Evolutionary conservation across 2,888 invertebrate species (phyloP).

Genomic region (Ormyrus labotus): DNA sequence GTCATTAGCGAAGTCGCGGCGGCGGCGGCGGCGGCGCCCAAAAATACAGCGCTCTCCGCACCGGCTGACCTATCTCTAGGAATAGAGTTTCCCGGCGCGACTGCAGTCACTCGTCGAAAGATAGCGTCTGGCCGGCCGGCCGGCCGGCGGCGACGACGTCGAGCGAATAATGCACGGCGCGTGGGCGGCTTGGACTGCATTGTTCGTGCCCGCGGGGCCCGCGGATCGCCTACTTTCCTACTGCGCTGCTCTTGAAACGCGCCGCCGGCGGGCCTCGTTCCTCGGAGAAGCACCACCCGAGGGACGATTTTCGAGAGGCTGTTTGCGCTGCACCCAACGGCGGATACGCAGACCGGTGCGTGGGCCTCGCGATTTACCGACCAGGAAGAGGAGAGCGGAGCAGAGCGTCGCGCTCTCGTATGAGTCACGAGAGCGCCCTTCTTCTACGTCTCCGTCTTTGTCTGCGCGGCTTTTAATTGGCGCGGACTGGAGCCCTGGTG

Average conservation of each 20-base stretch:
- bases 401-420: background rate
- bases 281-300: too few relatives aligned
- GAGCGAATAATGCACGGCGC: background rate
- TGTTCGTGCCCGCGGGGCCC: too few relatives aligned
- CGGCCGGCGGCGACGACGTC: constrained; percentile 20
- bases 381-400: constrained; percentile 30
- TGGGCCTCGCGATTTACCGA: constrained; percentile 23
- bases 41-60: constrained; percentile 24
- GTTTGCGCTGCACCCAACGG: too few relatives aligned
- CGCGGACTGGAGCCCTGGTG: too few relatives aligned
- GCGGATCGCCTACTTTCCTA: too few relatives aligned
- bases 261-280: too few relatives aligned
- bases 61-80: constrained; percentile 49
- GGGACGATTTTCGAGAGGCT: background rate
- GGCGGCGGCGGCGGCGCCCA: background rate
- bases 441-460: too few relatives aligned
- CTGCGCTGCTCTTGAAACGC: too few relatives aligned
- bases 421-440: too few relatives aligned
- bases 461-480: too few relatives aligned
- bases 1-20: constrained; percentile 49
- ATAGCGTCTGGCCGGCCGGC: constrained; percentile 31
- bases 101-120: constrained; percentile 1
- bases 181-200: constrained; percentile 20
- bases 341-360: too few relatives aligned
- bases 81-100: constrained; percentile 30